Evolutionary conservation across 2,797 vertebrate genomes (phyloP).

Genomic region (Tolypeutes matacus): DNA sequence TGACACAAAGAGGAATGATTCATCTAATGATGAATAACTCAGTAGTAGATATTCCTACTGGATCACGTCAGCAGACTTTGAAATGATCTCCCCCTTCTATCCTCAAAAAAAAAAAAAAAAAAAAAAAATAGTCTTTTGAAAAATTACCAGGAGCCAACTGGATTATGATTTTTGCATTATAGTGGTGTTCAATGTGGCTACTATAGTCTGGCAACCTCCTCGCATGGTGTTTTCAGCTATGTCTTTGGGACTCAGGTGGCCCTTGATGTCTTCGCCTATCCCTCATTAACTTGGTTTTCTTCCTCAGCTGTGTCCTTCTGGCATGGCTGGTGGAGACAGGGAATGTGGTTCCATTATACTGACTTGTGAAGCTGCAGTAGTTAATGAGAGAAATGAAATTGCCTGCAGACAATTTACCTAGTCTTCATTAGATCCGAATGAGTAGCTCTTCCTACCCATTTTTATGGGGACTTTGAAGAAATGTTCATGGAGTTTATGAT

Average conservation of each 20-base stretch:
- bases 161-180: not conserved
- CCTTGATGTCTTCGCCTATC: not conserved
- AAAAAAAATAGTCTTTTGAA: not conserved
- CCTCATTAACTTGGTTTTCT: slow-evolving; percentile 58
- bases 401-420: not conserved
- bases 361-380: not conserved
- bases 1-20: slow-evolving; percentile 63
- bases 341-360: not conserved
- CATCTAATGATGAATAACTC: slow-evolving; percentile 55
- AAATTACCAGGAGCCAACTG: not conserved
- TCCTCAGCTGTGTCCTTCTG: not conserved
- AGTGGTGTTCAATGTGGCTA: not conserved
- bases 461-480: slow-evolving; percentile 23
- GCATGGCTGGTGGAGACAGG: not conserved
- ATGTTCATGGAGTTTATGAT: slow-evolving; percentile 18
- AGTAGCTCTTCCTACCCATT: not conserved
- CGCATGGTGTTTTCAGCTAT: not conserved
- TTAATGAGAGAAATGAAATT: slow-evolving; percentile 34
- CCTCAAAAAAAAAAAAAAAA: too few species aligned
- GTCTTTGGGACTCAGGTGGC: slow-evolving; percentile 65
- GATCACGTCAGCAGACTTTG: slow-evolving; percentile 31
- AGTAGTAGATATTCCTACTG: not conserved
- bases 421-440: not conserved
- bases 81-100: slow-evolving; percentile 25
- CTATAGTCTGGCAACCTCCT: not conserved